Conservation (phyloP, 2,113 vertebrate species). For the Plestiodon gilberti region DNA sequence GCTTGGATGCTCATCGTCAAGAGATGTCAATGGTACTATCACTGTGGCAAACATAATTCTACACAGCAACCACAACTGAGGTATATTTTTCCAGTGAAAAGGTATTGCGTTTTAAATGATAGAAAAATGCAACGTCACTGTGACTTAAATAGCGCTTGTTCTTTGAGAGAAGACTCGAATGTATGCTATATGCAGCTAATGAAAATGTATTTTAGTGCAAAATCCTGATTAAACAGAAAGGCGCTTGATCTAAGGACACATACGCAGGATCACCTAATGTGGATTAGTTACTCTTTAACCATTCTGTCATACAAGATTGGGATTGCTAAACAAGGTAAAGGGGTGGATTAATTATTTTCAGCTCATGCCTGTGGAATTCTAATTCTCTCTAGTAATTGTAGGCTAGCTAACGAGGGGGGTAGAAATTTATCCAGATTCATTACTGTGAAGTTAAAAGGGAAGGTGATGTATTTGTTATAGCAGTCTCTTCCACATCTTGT, state of each 20-base stretch:
- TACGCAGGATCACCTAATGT: background rate
- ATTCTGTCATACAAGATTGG: background rate
- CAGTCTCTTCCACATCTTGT: background rate
- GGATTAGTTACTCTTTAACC: background rate
- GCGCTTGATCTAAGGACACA: background rate
- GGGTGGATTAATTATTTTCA: background rate
- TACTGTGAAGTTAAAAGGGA: background rate
- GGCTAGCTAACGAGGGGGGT: background rate
- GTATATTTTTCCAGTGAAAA: background rate
- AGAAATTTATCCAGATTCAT: background rate
- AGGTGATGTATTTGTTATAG: background rate
- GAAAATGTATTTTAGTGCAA: background rate
- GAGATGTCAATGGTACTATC: too few species aligned
- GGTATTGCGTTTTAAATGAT: background rate
- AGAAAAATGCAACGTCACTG: background rate
- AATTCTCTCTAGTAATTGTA: background rate
- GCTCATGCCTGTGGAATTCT: background rate
- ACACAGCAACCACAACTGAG: background rate
- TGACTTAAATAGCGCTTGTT: background rate
- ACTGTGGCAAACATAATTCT: background rate
- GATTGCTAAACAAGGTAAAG: background rate
- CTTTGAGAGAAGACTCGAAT: background rate
- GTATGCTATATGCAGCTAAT: background rate
- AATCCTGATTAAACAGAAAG: background rate
- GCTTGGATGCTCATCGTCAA: background rate